Conservation (phyloP, 2,113 vertebrate genomes). For the Paratilapia polleni region DNA sequence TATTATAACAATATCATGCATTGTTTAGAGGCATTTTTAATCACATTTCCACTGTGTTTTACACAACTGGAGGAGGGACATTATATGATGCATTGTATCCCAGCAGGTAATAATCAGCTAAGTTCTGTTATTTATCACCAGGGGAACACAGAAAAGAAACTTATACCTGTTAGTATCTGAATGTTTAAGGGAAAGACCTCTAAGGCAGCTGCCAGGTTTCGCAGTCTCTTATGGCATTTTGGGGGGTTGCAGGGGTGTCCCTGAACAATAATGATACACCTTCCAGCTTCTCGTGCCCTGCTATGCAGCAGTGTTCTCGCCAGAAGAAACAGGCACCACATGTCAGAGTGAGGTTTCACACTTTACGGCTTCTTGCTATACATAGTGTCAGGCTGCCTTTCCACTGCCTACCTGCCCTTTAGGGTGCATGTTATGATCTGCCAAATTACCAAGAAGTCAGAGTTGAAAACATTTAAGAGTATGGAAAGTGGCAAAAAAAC, state of each 20-base stretch:
- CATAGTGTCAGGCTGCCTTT: conserved; percentile 37
- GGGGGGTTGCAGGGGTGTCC: background rate
- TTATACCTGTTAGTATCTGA: conserved; percentile 29
- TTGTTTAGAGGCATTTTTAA: background rate
- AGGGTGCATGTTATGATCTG: conserved; percentile 26
- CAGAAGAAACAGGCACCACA: conserved; percentile 31
- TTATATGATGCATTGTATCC: background rate
- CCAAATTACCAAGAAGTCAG: conserved; percentile 50
- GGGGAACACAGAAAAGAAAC: background rate
- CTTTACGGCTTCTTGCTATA: conserved; percentile 44
- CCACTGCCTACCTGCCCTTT: conserved; percentile 10
- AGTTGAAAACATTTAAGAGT: conserved; percentile 42
- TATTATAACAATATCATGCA: background rate
- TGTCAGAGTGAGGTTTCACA: conserved; percentile 18
- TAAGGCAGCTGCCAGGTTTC: conserved; percentile 59
- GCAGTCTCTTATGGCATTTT: conserved; percentile 34
- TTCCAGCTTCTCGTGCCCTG: background rate
- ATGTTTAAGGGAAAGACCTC: conserved; percentile 47
- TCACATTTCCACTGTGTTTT: background rate
- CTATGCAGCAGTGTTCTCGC: background rate
- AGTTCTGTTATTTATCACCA: background rate
- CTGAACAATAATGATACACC: conserved; percentile 29
- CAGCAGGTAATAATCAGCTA: background rate
- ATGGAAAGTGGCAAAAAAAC: background rate
- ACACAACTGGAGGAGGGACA: background rate